A percentile compares a stretch with the other conserved stretches of the same genome.
Evolutionary conservation across 1,140 invertebrate species (phyloP).

Genomic region (Drosophila rhopaloa): DNA sequence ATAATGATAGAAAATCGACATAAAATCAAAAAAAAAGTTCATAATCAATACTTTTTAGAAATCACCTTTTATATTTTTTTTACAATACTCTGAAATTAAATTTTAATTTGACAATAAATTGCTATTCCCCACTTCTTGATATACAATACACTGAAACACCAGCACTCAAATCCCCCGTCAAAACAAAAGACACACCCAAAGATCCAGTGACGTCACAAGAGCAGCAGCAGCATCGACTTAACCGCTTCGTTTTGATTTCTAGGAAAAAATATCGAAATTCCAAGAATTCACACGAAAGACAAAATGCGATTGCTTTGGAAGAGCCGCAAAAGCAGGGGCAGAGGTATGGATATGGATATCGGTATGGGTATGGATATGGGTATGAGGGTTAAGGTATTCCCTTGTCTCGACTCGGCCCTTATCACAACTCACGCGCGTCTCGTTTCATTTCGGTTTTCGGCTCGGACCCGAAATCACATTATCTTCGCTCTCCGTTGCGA

Average conservation of each 20-base stretch:
- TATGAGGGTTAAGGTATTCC: conserved; percentile 72
- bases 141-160: not conserved
- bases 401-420: conserved; percentile 65
- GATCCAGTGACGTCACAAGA: conserved; percentile 59
- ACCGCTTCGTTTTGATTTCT: conserved; percentile 60
- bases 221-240: conserved; percentile 8
- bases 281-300: conserved; percentile 81
- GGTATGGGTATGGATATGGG: not conserved
- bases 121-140: not conserved
- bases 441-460: conserved; percentile 70
- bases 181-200: conserved; percentile 7
- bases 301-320: conserved; percentile 67
- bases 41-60: too few relatives aligned
- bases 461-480: conserved; percentile 73
- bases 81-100: not conserved
- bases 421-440: conserved; percentile 80
- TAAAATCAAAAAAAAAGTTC: too few relatives aligned
- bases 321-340: conserved; percentile 13
- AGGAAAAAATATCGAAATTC: conserved; percentile 84
- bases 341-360: conserved; percentile 1
- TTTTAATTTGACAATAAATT: not conserved
- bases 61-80: not conserved
- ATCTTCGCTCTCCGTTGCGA: conserved; percentile 52
- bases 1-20: too few relatives aligned
- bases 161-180: not conserved